phyloP scores from a whole-genome alignment of 30 jellyfish, hydroid and myxozoan species.

The Aurelia coerulea region DNA sequence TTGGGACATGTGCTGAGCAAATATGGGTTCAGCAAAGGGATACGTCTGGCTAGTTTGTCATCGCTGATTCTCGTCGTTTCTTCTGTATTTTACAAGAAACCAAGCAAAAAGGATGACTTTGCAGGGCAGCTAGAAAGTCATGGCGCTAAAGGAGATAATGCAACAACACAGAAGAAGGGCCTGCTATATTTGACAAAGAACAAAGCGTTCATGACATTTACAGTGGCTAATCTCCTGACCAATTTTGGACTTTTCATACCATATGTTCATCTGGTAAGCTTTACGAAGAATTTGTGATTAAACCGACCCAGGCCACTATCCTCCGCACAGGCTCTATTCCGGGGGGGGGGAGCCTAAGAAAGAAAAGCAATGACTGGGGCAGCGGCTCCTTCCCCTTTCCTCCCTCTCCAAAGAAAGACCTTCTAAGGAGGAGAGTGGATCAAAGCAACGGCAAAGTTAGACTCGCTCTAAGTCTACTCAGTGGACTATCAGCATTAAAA shows the following conservation, averaged over 20 bases:
- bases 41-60: conserved; percentile 45
- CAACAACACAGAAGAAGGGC: background rate
- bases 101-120: conserved; percentile 39
- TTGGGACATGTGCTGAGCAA: conserved; percentile 35
- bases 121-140: background rate
- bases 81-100: conserved; percentile 64
- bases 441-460: too few relatives aligned
- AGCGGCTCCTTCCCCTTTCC: too few relatives aligned
- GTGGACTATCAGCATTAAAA: too few relatives aligned
- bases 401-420: too few relatives aligned
- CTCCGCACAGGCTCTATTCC: too few relatives aligned
- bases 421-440: too few relatives aligned
- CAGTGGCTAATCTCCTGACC: conserved; percentile 29
- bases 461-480: too few relatives aligned
- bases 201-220: conserved; percentile 56
- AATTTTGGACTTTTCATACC: conserved; percentile 77
- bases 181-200: conserved; percentile 35
- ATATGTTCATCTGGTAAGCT: conserved; percentile 82
- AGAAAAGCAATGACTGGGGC: too few relatives aligned
- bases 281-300: background rate
- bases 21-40: conserved; percentile 59
- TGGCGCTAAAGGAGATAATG: background rate
- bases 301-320: too few relatives aligned
- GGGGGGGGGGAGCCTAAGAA: too few relatives aligned
- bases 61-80: conserved; percentile 51